Evolutionary conservation across 2,888 invertebrate species (phyloP), one percentile per base, ranked within the genome.

Genomic region (Orgyia antiqua): DNA sequence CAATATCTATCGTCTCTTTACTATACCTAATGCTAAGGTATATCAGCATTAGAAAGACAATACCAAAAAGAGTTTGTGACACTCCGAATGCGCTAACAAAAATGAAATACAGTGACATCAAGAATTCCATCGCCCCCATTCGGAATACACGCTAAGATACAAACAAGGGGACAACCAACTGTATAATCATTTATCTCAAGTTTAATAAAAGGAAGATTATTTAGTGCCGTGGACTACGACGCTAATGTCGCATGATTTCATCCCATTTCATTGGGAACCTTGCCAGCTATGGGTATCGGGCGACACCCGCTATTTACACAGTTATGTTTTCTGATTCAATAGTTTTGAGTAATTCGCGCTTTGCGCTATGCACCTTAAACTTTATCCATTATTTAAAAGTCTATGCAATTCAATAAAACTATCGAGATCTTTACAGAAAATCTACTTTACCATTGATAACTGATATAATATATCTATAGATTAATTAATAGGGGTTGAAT

Each of bases 151-250:
- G 49, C 49, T 44, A 51, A 38, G 45, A 49, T 48, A 59, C 70
- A 68, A 68, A 68, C 72, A 73, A 68, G 74, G 69, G 73, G 73
- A 62, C 71, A 65, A 62, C 47, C 51, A 50, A 77, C 74, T 84
- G 79, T 79, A 84, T 86, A 80, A 83, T 80, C 83, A 84, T 86
- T 86, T 86, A 86, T 86, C 83, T 83, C 78, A 58, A 76, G 80
- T 87, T 84, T 86, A 83, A 86, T 87, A 87, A 87, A 87, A 84
- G 84, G 76, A 71, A 79, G 75, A 79, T 86, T 84, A 84, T 86
- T 83, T 79, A 84, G 75, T 69, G 75, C 69, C 68, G 74, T 66
- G 70, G 66, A 72, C 65, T 58, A 58, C 55, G 48, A 58, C 64
- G 67, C 57, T 80, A 83, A 80, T 79, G 83, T 84, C 74, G 78